Conservation (phyloP, 2,888 invertebrate genomes). For the Portevinia maculata region DNA sequence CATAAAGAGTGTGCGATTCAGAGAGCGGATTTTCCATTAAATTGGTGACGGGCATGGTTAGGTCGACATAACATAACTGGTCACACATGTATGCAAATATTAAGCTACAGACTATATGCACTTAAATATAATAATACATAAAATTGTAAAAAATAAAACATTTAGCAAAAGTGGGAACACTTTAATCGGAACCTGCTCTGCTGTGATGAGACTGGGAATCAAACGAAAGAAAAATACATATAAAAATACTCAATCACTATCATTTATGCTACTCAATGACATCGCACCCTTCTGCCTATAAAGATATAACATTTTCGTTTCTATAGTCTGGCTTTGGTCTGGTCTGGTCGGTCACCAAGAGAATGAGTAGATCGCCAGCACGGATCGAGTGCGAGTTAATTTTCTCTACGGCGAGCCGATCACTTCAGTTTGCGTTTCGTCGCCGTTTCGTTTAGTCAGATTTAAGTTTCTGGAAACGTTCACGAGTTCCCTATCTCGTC, state of each 20-base stretch:
- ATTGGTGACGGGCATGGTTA: too few relatives aligned
- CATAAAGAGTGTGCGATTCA: too few relatives aligned
- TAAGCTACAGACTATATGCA: too few relatives aligned
- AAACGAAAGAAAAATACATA: background rate
- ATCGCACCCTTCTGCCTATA: slow-evolving; percentile 31
- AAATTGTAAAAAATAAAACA: background rate
- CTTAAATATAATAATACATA: too few relatives aligned
- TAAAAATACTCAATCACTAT: slow-evolving; percentile 39
- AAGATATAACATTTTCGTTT: background rate
- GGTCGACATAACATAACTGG: too few relatives aligned
- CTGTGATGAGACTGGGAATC: background rate
- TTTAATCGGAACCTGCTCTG: background rate
- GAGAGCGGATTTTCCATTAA: too few relatives aligned
- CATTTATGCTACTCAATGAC: slow-evolving; percentile 18
- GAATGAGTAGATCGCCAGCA: slow-evolving; percentile 24
- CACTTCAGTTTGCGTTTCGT: slow-evolving; percentile 42
- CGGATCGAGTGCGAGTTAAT: slow-evolving; percentile 8
- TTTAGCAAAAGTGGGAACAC: slow-evolving; percentile 19
- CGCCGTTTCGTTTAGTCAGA: slow-evolving; percentile 40
- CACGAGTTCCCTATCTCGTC: background rate
- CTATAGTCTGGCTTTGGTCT: background rate
- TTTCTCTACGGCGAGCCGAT: slow-evolving; percentile 7
- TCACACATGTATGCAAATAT: too few relatives aligned
- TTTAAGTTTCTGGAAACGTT: slow-evolving; percentile 24
- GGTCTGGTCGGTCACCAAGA: background rate